Percentiles rank a stretch among this genome's conserved stretches.
Evolutionary conservation across 2,888 invertebrate species (phyloP).

Genomic region (Drosophila birchii): DNA sequence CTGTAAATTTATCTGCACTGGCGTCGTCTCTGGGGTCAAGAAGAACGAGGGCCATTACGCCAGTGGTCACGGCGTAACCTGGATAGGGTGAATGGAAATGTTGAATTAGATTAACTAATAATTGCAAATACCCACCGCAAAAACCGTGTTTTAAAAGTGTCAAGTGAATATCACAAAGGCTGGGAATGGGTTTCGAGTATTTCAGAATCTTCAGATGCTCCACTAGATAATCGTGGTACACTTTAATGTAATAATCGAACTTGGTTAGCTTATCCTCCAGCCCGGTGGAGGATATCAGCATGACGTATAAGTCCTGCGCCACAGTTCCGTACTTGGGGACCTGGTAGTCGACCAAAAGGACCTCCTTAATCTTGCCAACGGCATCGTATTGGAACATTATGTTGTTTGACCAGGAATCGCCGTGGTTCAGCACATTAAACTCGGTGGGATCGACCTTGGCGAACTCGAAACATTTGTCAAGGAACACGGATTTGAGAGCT

Average conservation of each 20-base stretch:
- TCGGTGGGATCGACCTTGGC: constrained; percentile 54
- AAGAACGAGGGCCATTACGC: constrained; percentile 72
- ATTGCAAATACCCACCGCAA: constrained; percentile 67
- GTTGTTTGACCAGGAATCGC: constrained; percentile 79
- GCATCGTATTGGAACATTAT: constrained; percentile 77
- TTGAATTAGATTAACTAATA: background rate
- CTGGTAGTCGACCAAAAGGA: constrained; percentile 80
- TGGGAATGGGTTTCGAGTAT: constrained; percentile 75
- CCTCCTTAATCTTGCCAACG: constrained; percentile 68
- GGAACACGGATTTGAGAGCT: constrained; percentile 30
- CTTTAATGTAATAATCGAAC: constrained; percentile 81
- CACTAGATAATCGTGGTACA: constrained; percentile 75
- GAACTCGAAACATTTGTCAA: constrained; percentile 51
- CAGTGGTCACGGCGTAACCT: constrained; percentile 64
- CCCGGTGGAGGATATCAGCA: constrained; percentile 78
- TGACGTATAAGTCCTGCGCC: constrained; percentile 77
- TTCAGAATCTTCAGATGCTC: constrained; percentile 72
- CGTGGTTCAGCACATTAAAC: constrained; percentile 77
- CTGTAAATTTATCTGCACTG: constrained; percentile 64
- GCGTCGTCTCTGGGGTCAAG: constrained; percentile 73
- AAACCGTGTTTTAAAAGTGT: constrained; percentile 69
- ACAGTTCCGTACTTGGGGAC: constrained; percentile 75
- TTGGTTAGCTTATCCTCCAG: constrained; percentile 75
- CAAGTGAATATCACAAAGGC: constrained; percentile 69
- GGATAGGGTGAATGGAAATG: no score